Evolutionary conservation across 2,888 invertebrate species (phyloP), one percentile per base, ranked within the genome.

Genomic region (Eupelmus urozonus): DNA sequence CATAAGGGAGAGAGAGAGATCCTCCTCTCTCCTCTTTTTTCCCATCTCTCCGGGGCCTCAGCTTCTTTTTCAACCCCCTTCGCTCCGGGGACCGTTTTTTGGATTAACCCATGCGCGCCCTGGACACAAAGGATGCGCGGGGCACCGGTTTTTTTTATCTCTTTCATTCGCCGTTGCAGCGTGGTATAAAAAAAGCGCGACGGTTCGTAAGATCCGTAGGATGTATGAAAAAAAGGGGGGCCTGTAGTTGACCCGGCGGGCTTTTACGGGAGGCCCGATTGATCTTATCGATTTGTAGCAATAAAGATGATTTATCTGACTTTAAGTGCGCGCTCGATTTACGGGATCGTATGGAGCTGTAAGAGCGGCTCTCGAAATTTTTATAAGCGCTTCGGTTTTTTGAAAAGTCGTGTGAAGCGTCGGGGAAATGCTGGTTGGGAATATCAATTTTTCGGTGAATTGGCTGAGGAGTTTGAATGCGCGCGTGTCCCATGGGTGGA

Each of bases 81-180:
- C 18, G 2, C 11, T 25, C 18, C 11, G 42, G 42, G 55, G 42
- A 4, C 0, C 0, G 79, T 86, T 87, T 87, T 86, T 86, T 82
- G 80, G 82, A 81, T 83, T 80, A 85, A 85, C 85, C 86, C 84
- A 72, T 78, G 79, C 74, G 59, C 78, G 20, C 49, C 71, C 55
- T 76, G 73, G 82, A 80, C 81, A 86, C 85, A 86, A 87, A 85
- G 81, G 83, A 84, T 83, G 78, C 83, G 83, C 82, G 83, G 78
- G 75, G 75, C 72, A 34, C 9, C 5, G 55, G 55, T 72, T 49
- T 82, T 83, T 82, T 83, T 83, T 82, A 69, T 53, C 67, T 66
- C 69, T 65, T 20, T 29, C 27, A 45, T 29, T 16, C 3, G 7
- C 25, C n/a, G 1, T 42, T 7, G 0, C n/a, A 40, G 72, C 71